Evolutionary conservation across 2,113 vertebrate genomes (phyloP).

Genomic region (Diglossa brunneiventris): DNA sequence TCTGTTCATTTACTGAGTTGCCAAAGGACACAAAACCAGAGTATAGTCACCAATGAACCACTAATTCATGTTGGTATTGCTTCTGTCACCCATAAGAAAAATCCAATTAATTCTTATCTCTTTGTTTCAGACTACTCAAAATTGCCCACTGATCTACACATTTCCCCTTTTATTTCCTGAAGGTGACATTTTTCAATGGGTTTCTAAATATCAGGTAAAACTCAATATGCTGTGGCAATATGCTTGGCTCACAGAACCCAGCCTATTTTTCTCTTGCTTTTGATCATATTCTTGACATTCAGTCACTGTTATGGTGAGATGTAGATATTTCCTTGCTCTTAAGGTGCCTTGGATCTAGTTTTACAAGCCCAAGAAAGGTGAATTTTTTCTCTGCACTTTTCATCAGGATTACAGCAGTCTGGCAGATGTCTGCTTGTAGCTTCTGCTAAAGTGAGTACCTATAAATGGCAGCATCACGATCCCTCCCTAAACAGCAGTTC

Average conservation of each 20-base stretch:
- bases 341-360: background rate
- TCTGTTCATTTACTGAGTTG: background rate
- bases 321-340: background rate
- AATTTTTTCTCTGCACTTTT: background rate
- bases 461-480: background rate
- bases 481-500: background rate
- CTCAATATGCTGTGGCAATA: background rate
- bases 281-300: background rate
- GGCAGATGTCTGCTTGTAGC: background rate
- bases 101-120: background rate
- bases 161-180: conserved; percentile 1
- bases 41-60: background rate
- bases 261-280: background rate
- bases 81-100: background rate
- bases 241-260: background rate
- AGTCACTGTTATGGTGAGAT: background rate
- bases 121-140: background rate
- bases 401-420: background rate
- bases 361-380: background rate
- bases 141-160: background rate
- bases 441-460: background rate
- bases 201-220: background rate
- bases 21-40: background rate
- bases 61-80: background rate
- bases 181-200: background rate